A percentile compares a stretch with the other conserved stretches of the same genome.
These are phyloP conservation scores for Apocheima hispidaria DNA, from an alignment of 2,888 invertebrate genomes.

Conservation along the genomic window DNA sequence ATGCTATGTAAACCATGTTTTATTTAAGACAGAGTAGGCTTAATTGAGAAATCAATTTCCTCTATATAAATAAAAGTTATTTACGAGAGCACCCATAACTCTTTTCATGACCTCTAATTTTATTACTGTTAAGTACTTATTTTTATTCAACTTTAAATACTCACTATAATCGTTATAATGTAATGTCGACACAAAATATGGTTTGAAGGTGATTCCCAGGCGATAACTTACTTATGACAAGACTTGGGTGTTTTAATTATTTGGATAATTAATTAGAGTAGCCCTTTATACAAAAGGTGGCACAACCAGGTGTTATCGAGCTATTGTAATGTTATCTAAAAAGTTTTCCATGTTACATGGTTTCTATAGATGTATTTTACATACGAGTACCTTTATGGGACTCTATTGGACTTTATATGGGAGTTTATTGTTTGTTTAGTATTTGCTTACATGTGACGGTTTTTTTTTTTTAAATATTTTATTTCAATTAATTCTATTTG, in stretches of 20 bases:
- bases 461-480: too few species aligned
- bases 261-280: constrained; percentile 23
- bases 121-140: constrained; percentile 32
- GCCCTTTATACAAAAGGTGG: constrained; percentile 22
- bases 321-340: constrained; percentile 9
- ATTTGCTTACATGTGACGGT: too few species aligned
- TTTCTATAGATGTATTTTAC: background rate
- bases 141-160: constrained; percentile 14
- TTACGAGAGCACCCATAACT: constrained; percentile 19
- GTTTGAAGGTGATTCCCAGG: constrained; percentile 32
- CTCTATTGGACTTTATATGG: too few species aligned
- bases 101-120: constrained; percentile 29
- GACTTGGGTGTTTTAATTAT: constrained; percentile 19
- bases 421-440: too few species aligned
- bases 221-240: constrained; percentile 14
- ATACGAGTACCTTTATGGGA: too few species aligned
- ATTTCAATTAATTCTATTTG: too few species aligned
- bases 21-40: background rate
- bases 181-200: constrained; percentile 4
- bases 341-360: background rate
- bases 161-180: constrained; percentile 16
- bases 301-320: constrained; percentile 19
- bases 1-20: background rate
- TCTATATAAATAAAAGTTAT: constrained; percentile 14
- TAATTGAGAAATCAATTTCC: constrained; percentile 31